Evolutionary conservation across 2,888 invertebrate species (phyloP).

Genomic region (Aphodius granarius): DNA sequence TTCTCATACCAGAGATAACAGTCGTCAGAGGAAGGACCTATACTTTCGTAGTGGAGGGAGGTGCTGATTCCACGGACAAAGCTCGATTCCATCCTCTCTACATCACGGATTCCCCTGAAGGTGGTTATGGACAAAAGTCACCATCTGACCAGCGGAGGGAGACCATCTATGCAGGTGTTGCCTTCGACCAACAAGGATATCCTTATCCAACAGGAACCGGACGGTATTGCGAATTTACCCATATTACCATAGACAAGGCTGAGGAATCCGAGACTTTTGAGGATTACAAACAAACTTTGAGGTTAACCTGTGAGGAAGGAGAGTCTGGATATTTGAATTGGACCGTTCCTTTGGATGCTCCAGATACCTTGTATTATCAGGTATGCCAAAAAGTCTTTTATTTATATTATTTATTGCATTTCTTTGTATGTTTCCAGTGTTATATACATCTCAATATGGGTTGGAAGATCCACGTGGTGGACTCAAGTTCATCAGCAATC

Average conservation of each 20-base stretch:
- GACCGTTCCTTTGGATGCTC: conserved; percentile 84
- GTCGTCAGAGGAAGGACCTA: conserved; percentile 86
- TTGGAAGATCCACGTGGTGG: conserved; percentile 89
- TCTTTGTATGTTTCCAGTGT: conserved; percentile 64
- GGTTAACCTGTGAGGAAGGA: conserved; percentile 74
- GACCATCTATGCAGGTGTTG: conserved; percentile 77
- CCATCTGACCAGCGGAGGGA: conserved; percentile 71
- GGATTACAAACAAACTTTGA: conserved; percentile 74
- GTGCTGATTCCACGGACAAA: conserved; percentile 76
- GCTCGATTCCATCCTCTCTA: conserved; percentile 90
- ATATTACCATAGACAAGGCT: conserved; percentile 76
- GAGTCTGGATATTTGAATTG: conserved; percentile 78
- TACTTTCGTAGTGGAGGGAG: conserved; percentile 84
- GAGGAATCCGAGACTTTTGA: conserved; percentile 73
- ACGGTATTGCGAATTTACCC: conserved; percentile 86
- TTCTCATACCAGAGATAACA: conserved; percentile 85
- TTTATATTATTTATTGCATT: neutral
- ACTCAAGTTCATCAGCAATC: conserved; percentile 58
- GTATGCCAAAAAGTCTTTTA: conserved; percentile 53
- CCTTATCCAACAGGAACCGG: conserved; percentile 82
- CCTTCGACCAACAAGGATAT: conserved; percentile 73
- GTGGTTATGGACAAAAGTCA: conserved; percentile 81
- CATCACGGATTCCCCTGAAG: conserved; percentile 83
- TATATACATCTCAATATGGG: conserved; percentile 90
- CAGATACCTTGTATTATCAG: conserved; percentile 86